These are phyloP conservation scores for Stenodera caucasica DNA, from an alignment of 2,888 invertebrate genomes.

Conservation along the genomic window DNA sequence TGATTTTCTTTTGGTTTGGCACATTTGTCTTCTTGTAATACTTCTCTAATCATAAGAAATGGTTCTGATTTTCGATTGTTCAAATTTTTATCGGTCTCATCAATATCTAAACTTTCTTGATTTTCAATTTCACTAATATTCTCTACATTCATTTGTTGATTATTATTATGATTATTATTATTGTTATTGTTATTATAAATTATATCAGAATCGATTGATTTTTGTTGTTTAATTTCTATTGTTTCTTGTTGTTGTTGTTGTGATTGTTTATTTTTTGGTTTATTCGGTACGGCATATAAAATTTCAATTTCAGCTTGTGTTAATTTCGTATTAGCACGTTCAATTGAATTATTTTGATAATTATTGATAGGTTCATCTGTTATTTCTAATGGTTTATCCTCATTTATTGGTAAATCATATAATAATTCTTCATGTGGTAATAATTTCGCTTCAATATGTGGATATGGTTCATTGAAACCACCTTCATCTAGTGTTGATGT, in stretches of 20 bases:
- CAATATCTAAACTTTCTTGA: constrained; percentile 45
- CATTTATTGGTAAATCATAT: constrained; percentile 44
- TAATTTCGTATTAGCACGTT: constrained; percentile 35
- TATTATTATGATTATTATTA: constrained; percentile 17
- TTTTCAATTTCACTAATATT: constrained; percentile 53
- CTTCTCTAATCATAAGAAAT: constrained; percentile 45
- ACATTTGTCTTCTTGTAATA: constrained; percentile 41
- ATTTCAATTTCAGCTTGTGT: constrained; percentile 49
- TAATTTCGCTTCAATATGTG: constrained; percentile 65
- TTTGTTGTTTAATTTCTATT: constrained; percentile 50
- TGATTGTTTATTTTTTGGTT: constrained; percentile 47
- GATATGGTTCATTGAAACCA: constrained; percentile 72
- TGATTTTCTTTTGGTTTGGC: constrained; percentile 40
- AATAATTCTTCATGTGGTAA: constrained; percentile 49
- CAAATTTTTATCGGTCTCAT: constrained; percentile 26
- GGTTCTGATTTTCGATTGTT: constrained; percentile 41
- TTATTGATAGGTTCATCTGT: constrained; percentile 26
- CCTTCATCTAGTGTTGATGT: constrained; percentile 64
- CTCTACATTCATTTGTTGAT: constrained; percentile 41
- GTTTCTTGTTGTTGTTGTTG: constrained; percentile 50
- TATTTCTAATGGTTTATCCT: constrained; percentile 42
- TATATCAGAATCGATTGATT: constrained; percentile 50
- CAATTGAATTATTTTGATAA: constrained; percentile 30
- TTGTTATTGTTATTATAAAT: constrained; percentile 47
- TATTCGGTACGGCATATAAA: constrained; percentile 51